Evolutionary conservation across 2,888 invertebrate genomes (phyloP).

Genomic region (Drosophila yooni): DNA sequence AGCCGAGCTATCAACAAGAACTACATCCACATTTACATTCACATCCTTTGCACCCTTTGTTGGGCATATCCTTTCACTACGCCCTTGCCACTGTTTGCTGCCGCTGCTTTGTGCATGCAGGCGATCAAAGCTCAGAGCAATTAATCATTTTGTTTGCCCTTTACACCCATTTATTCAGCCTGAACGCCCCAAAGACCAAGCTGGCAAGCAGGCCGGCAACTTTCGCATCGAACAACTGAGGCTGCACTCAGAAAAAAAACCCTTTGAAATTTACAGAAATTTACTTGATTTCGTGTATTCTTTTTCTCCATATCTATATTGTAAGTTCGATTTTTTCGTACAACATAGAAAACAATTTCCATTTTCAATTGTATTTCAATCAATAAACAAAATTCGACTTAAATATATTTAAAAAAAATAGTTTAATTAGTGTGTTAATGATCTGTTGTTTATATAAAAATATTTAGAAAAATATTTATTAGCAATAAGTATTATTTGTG

Average conservation of each 20-base stretch:
- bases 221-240: constrained; percentile 15
- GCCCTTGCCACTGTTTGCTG: constrained; percentile 9
- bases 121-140: constrained; percentile 85
- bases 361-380: background rate
- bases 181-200: constrained; percentile 77
- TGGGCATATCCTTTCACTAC: constrained; percentile 62
- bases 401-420: background rate
- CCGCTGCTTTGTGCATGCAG: constrained; percentile 69
- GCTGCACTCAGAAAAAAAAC: constrained; percentile 11
- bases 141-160: constrained; percentile 85
- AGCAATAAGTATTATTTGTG: too few species aligned
- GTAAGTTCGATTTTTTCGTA: background rate
- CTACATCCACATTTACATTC: constrained; percentile 52
- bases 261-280: background rate
- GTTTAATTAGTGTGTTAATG: too few species aligned
- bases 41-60: constrained; percentile 77
- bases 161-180: constrained; percentile 83
- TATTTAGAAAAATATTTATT: too few species aligned
- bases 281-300: background rate
- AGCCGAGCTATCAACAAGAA: constrained; percentile 15
- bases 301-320: background rate
- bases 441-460: background rate
- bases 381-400: background rate
- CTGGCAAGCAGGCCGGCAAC: constrained; percentile 3
- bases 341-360: background rate